Percentiles rank a stretch among this genome's conserved stretches.
phyloP scores from a whole-genome alignment of 1,140 invertebrate species.

The Conus ventricosus region DNA sequence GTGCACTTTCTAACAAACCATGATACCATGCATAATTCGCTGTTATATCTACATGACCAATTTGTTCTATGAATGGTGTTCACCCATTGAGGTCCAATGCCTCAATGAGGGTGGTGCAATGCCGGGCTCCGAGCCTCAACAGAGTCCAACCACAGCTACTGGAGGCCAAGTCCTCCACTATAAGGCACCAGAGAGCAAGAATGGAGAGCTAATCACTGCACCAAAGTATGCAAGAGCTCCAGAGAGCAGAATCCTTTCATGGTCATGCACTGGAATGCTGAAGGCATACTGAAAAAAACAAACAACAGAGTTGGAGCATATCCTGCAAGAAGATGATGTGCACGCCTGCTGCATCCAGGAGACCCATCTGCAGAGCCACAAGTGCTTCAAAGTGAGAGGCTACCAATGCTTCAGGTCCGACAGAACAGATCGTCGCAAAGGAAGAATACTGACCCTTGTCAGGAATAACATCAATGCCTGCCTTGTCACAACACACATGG shows the following conservation, averaged over 20 bases:
- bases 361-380: not conserved
- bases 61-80: not conserved
- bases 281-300: not conserved
- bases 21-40: not conserved
- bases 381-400: not conserved
- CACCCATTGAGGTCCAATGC: not conserved
- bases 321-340: not conserved
- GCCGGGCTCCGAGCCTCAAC: not conserved
- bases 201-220: not conserved
- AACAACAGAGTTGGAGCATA: not conserved
- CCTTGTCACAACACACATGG: not conserved
- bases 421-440: not conserved
- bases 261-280: conserved; percentile 8
- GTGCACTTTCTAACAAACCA: not conserved
- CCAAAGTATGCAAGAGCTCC: not conserved
- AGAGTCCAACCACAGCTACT: too few species aligned
- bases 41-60: not conserved
- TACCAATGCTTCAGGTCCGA: not conserved
- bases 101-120: not conserved
- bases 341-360: not conserved
- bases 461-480: conserved; percentile 27
- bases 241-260: not conserved
- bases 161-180: too few species aligned
- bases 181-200: not conserved
- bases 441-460: not conserved